Evolutionary conservation across 2,113 vertebrate species (phyloP).

Genomic region (Loxodonta africana): DNA sequence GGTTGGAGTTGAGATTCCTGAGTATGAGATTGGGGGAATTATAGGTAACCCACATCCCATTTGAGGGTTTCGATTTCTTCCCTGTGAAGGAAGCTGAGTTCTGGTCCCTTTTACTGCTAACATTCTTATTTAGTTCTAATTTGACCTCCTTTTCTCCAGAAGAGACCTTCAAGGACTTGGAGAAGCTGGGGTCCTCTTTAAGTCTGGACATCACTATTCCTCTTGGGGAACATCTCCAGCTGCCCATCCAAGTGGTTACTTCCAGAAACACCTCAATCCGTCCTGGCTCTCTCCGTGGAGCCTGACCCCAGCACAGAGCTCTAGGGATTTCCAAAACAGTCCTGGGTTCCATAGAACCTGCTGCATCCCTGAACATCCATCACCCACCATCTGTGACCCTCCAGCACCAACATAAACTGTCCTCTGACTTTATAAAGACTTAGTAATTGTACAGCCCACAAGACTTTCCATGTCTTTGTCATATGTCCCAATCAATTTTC

Average conservation of each 20-base stretch:
- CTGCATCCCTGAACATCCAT: not conserved
- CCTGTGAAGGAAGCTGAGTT: not conserved
- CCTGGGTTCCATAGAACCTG: not conserved
- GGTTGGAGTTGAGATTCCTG: not conserved
- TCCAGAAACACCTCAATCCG: not conserved
- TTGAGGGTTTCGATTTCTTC: not conserved
- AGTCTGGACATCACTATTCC: not conserved
- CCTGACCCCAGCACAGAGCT: not conserved
- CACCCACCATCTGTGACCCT: not conserved
- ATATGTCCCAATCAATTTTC: not conserved
- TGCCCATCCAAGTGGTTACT: not conserved
- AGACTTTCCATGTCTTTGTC: slow-evolving; percentile 26
- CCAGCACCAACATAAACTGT: not conserved
- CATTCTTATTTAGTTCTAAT: not conserved
- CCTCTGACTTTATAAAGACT: not conserved
- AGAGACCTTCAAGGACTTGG: not conserved
- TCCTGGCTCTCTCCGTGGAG: not conserved
- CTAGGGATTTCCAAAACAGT: not conserved
- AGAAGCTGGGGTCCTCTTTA: not conserved
- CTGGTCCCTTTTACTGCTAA: not conserved
- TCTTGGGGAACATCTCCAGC: not conserved
- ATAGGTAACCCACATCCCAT: not conserved
- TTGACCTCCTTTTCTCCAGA: not conserved
- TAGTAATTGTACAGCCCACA: not conserved
- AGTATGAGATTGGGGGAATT: not conserved